Percentiles rank a stretch among this genome's conserved stretches.
Conservation (phyloP, 2,113 vertebrate genomes). For the Heptranchias perlo region DNA sequence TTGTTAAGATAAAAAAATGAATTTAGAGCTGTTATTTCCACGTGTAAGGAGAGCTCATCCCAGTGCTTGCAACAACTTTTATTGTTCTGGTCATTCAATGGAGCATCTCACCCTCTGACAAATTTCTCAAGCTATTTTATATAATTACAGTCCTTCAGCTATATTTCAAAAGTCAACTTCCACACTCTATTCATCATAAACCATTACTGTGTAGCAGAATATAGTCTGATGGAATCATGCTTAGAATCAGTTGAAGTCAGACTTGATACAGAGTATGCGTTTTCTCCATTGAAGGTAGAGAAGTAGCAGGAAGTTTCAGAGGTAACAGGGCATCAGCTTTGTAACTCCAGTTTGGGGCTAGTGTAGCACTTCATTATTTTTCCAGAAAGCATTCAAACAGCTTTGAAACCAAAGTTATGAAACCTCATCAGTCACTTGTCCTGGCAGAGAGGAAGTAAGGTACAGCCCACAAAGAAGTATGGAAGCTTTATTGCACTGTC, state of each 20-base stretch:
- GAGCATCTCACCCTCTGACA: neutral
- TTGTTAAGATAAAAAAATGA: too few relatives aligned
- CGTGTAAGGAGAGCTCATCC: too few relatives aligned
- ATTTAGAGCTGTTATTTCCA: too few relatives aligned
- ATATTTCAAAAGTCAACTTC: neutral
- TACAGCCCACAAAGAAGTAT: neutral
- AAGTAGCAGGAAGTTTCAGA: neutral
- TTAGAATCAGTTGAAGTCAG: neutral
- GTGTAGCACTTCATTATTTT: neutral
- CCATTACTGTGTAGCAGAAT: neutral
- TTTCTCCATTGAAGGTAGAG: neutral
- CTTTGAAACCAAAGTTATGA: neutral
- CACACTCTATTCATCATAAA: neutral
- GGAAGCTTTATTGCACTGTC: neutral
- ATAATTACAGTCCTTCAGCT: neutral
- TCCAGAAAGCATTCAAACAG: neutral
- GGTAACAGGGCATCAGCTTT: neutral
- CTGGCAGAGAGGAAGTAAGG: neutral
- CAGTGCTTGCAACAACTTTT: too few relatives aligned
- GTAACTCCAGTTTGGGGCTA: neutral
- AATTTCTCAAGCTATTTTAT: neutral
- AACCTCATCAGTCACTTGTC: constrained; percentile 20
- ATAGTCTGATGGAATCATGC: neutral
- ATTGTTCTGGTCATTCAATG: too few relatives aligned
- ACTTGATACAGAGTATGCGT: too few relatives aligned